Evolutionary conservation across 2,888 invertebrate genomes (phyloP), one percentile per base, ranked within the genome.

Genomic region (Drosophila bunnanda): DNA sequence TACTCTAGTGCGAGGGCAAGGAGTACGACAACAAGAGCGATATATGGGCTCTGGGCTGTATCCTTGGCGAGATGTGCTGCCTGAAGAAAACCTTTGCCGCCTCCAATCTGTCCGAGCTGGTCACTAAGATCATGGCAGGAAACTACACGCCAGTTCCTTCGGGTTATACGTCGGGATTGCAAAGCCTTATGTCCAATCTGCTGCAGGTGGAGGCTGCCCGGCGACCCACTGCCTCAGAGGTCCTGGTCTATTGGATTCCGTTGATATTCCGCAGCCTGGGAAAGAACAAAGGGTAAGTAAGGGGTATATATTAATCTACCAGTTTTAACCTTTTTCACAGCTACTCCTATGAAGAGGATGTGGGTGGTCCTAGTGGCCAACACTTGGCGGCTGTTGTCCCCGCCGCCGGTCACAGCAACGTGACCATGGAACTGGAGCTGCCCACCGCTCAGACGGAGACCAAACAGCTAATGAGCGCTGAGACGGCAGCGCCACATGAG

Each of bases 11-110:
- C 90, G 95, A 96, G 91, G 96, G 96, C 6, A 95, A 95, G 84
- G 94, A 95, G 52, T 96, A 96, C 89, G 95, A 96, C 89, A 94
- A 95, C 84, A 96, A 96, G 90, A 95, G 95, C 38, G 96, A 96
- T 89, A 95, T 96, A 76, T 96, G 96, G 96, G 95, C 96, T 0
- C 90, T 96, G 62, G 96, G 96, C 15, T 96, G 96, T 90, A 95
- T 96, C 80, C 92, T 96, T 44, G 96, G 96, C 84, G 96, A 96
- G 91, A 94, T 96, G 93, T 94, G 95, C 25, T 95, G 95, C 82
- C 92, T 96, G 25, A 94, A 94, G 83, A 95, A 95, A 90, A 95
- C 96, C 2, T 96, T 96, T 91, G 95, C 96, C 75, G 96, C 95
- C 0, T 94, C 95, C 38, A 96, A 95, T 92, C 92, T 96, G 20